Evolutionary conservation across 2,888 invertebrate genomes (phyloP).

Genomic region (Punctoribates punctum): DNA sequence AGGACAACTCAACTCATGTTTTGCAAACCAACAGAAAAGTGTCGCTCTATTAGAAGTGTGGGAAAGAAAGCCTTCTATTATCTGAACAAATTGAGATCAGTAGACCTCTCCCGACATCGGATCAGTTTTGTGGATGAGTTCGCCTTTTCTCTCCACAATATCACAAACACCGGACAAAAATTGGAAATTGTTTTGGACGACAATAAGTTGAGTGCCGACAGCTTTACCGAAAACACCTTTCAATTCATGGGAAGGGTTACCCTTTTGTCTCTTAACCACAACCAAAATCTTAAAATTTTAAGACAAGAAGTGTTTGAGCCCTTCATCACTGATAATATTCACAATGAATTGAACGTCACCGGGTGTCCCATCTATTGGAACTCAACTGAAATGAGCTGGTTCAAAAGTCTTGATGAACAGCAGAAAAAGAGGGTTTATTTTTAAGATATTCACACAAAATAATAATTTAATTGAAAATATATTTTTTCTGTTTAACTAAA

Average conservation of each 20-base stretch:
- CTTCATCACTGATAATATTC: background rate
- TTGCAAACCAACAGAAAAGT: slow-evolving; percentile 12
- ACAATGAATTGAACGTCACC: background rate
- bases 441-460: background rate
- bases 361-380: background rate
- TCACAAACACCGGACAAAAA: background rate
- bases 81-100: background rate
- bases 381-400: background rate
- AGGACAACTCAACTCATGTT: background rate
- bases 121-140: background rate
- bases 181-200: background rate
- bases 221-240: background rate
- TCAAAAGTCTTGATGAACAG: background rate
- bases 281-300: background rate
- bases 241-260: background rate
- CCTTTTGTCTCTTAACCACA: background rate
- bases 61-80: slow-evolving; percentile 12
- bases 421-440: background rate
- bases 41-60: background rate
- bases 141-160: background rate
- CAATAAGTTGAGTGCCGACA: background rate
- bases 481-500: no score
- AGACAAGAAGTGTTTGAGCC: slow-evolving; percentile 8
- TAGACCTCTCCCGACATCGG: slow-evolving; percentile 8
- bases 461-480: background rate